phyloP scores from a whole-genome alignment of 2,888 invertebrate species.

The Pristionchus arcanus region DNA sequence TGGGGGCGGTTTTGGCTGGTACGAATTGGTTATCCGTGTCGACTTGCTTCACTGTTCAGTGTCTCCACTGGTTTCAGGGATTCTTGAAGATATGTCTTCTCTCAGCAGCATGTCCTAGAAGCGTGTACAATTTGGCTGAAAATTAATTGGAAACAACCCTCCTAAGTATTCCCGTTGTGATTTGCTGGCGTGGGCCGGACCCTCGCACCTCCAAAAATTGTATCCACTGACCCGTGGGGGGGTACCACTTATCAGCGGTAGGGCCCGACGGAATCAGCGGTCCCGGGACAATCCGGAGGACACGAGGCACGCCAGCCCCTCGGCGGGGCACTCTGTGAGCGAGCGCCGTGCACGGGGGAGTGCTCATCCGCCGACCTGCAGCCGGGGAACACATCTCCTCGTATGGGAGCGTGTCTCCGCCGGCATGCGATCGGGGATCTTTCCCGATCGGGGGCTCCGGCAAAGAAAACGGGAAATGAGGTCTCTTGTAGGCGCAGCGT shows the following conservation, averaged over 20 bases:
- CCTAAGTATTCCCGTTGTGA: background rate
- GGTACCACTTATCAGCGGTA: background rate
- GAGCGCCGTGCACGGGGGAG: too few relatives aligned
- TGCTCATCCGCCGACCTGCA: too few relatives aligned
- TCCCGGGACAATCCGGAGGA: background rate
- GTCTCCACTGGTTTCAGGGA: too few relatives aligned
- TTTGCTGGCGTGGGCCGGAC: background rate
- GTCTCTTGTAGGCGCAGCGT: background rate
- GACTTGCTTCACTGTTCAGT: too few relatives aligned
- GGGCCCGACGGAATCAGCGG: constrained; percentile 6
- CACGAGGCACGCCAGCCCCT: background rate
- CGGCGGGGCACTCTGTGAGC: background rate
- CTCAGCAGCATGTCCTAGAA: too few relatives aligned
- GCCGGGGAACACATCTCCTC: too few relatives aligned
- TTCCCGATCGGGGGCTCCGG: background rate
- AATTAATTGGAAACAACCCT: background rate
- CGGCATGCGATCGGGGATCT: background rate
- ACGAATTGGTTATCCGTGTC: too few relatives aligned
- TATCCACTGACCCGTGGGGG: background rate
- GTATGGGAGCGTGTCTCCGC: background rate
- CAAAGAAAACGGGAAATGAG: background rate
- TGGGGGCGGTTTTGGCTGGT: background rate
- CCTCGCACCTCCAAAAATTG: background rate
- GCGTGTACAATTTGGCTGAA: too few relatives aligned
- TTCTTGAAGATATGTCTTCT: too few relatives aligned